Conservation (phyloP, 1,140 invertebrate species). For the Chelonus insularis region DNA sequence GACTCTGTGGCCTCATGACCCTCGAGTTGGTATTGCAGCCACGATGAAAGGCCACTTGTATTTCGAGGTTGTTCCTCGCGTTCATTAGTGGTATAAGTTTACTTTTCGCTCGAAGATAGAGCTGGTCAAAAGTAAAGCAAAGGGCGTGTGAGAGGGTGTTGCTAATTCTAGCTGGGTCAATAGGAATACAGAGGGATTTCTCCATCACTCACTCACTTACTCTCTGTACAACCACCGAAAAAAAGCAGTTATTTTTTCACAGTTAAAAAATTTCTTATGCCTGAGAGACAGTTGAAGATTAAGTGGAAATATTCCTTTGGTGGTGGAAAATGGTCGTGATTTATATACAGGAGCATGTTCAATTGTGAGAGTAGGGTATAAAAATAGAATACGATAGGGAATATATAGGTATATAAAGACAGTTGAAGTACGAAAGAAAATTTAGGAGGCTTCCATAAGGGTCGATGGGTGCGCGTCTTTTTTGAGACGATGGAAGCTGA, state of each 20-base stretch:
- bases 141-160: too few relatives aligned
- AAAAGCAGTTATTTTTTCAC: background rate
- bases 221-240: too few relatives aligned
- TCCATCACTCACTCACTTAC: too few relatives aligned
- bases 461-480: slow-evolving; percentile 6
- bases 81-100: slow-evolving; percentile 57
- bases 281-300: background rate
- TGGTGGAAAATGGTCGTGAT: background rate
- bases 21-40: slow-evolving; percentile 32
- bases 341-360: background rate
- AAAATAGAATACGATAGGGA: background rate
- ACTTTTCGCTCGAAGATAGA: slow-evolving; percentile 28
- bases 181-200: too few relatives aligned
- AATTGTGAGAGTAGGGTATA: background rate
- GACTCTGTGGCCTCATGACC: background rate
- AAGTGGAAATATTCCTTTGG: background rate
- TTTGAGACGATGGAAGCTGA: background rate
- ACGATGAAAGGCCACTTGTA: slow-evolving; percentile 42
- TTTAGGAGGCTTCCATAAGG: background rate
- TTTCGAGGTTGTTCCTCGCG: slow-evolving; percentile 45
- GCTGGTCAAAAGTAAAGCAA: too few relatives aligned
- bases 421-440: background rate
- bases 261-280: background rate
- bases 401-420: background rate
- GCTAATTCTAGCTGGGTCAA: too few relatives aligned